Conservation (phyloP, 2,797 vertebrate genomes). For the Cirrhinus molitorella region DNA sequence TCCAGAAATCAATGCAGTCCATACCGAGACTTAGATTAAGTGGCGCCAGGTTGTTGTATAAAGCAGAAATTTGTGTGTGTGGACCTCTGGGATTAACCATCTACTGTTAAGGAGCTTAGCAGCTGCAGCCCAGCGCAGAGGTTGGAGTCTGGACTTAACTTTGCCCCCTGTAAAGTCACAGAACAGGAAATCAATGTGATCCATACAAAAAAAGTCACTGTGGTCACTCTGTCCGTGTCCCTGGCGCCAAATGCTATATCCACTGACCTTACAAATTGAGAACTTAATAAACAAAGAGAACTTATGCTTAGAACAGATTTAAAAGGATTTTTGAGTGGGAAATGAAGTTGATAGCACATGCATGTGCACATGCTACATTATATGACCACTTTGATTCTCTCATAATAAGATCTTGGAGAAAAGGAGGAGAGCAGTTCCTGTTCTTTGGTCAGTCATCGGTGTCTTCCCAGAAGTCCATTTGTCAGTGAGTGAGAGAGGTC, state of each 20-base stretch:
- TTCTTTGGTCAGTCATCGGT: constrained; percentile 51
- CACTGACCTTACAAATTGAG: not conserved
- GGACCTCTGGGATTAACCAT: constrained; percentile 13
- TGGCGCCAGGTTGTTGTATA: constrained; percentile 16
- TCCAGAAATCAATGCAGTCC: constrained; percentile 20
- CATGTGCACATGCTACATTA: not conserved
- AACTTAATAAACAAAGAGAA: not conserved
- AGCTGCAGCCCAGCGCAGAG: not conserved
- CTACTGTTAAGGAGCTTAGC: constrained; percentile 5
- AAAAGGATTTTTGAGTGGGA: not conserved
- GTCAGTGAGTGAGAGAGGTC: constrained; percentile 47
- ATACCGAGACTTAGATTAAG: constrained; percentile 15
- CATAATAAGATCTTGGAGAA: constrained; percentile 23
- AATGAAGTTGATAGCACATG: constrained; percentile 25
- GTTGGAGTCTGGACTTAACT: constrained; percentile 21
- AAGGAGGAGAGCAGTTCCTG: constrained; percentile 35
- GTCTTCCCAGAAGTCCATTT: constrained; percentile 58
- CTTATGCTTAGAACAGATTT: not conserved
- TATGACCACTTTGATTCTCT: not conserved
- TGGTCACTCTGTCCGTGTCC: not conserved
- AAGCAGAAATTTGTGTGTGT: constrained; percentile 10
- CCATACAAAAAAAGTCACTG: constrained; percentile 22
- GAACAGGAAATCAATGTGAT: constrained; percentile 43
- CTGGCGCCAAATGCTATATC: constrained; percentile 19
- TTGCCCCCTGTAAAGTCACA: constrained; percentile 36